Base-by-base conservation (phyloP, 1,140 invertebrate genomes). In the Tetragonula clypearis region DNA sequence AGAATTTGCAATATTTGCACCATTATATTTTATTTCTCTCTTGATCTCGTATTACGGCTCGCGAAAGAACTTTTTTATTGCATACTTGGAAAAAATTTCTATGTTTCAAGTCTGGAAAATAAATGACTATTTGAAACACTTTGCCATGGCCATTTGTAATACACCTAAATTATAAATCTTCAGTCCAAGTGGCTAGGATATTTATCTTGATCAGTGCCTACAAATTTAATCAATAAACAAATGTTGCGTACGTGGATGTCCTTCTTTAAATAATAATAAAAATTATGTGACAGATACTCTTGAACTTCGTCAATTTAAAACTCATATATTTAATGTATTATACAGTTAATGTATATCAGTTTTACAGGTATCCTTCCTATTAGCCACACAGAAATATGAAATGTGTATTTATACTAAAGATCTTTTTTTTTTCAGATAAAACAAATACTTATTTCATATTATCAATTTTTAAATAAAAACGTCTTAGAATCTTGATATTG, bases 1-100 rank as follows among this genome's bases (percentile, higher is more conserved):
- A 93, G 87, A 90, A 90, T 90, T 92, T 88, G 81, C 90, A 92
- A 92, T 87, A 90, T 91, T 92, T 87, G 90, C 90, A 93, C 86
- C 89, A 90, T 88, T 90, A 88, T 88, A 82, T 89, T 87, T 86
- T 86, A 87, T 86, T 85, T 88, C 88, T 89, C 79, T 62, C 80
- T 55, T 72, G n/a, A 71, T 85, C 62, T 86, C 66, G 84, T 83
- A 68, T 92, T 91, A 92, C 89, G 91, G 89, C 92, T 92, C 90
- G 88, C 89, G 91, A 89, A 89, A 88, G 80, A 92, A 86, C 84
- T 87, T 91, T 88, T 56, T 87, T 80, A 87, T 87, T 89, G 82
- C 75, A 85, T 78, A n/a, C 62, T 83, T 49, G 66, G 69, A 82
- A 86, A 17, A 65, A 69, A 74, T 86, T 76, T 35, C 53, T 80